These are phyloP conservation scores for Hoplostethus atlanticus DNA, from an alignment of 2,797 vertebrate species.

Conservation along the genomic window DNA sequence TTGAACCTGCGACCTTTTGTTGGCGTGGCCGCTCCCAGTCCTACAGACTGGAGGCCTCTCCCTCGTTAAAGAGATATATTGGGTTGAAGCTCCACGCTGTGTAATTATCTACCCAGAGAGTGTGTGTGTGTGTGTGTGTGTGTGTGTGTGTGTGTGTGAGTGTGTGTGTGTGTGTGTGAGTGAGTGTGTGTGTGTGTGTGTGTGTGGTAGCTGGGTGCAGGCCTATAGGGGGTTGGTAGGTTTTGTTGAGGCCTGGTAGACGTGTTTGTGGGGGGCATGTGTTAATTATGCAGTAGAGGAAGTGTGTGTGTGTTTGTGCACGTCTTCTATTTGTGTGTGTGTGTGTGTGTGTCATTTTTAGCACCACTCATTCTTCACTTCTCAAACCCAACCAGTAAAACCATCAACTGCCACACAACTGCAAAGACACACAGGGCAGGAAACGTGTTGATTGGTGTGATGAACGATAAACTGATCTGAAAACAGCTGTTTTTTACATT, in stretches of 20 bases:
- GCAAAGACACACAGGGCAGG: background rate
- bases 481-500: background rate
- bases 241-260: conserved; percentile 16
- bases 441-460: conserved; percentile 30
- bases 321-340: background rate
- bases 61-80: conserved; percentile 26
- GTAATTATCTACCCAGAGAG: conserved; percentile 23
- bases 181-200: conserved; percentile 11
- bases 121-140: too few relatives aligned
- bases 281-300: conserved; percentile 33
- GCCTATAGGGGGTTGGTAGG: conserved; percentile 18
- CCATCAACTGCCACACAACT: background rate
- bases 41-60: background rate
- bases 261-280: conserved; percentile 13
- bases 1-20: background rate
- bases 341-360: background rate
- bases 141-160: background rate
- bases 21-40: too few relatives aligned
- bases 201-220: background rate
- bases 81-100: conserved; percentile 17
- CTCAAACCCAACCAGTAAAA: background rate
- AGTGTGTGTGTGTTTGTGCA: conserved; percentile 17
- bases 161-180: conserved; percentile 9
- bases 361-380: background rate
- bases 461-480: background rate